Evolutionary conservation across 2,888 invertebrate genomes (phyloP), one percentile per base, ranked within the genome.

Genomic region (Chouioia cunea): DNA sequence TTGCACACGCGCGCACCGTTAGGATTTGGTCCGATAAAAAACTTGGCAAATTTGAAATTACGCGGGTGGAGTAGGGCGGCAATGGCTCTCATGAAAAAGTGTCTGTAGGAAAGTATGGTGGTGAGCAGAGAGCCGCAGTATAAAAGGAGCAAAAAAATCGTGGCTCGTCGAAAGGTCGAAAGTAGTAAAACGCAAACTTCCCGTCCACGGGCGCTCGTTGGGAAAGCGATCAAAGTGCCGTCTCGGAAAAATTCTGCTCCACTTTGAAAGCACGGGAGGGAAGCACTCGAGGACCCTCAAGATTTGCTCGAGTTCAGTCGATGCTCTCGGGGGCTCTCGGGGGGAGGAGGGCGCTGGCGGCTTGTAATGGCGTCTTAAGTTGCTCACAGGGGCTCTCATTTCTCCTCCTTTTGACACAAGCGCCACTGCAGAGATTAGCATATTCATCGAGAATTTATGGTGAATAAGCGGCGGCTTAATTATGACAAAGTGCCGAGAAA

Each of bases 221-320:
- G 77, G 71, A 77, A 80, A 81, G 78, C 76, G 81, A 83, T 83
- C 82, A 83, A 83, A 83, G 78, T 82, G 76, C 77, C 80, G 79
- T 83, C 78, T 79, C 75, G 60, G 53, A 44, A 23, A 68, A 72
- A 72, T 68, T 67, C 52, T 79, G 78, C 79, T 79, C 77, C 76
- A 74, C 65, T 68, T 60, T 54, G 54, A 43, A 56, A 63, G 56
- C 54, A 62, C 22, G 50, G 56, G 64, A 66, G 65, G 62, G 54
- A 59, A 22, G 70, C 44, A 74, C 74, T 74, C 74, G 73, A 77
- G 76, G 73, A 77, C 79, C 78, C 78, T 79, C 79, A 85, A 85
- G 85, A 84, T 85, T 85, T 85, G 83, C 81, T 78, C 76, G 82
- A 84, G 85, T 85, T 85, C 84, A 85, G 85, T 85, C n/a, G n/a